Base-by-base conservation (phyloP, 2,888 invertebrate species). In the Isotomurus palustris region DNA sequence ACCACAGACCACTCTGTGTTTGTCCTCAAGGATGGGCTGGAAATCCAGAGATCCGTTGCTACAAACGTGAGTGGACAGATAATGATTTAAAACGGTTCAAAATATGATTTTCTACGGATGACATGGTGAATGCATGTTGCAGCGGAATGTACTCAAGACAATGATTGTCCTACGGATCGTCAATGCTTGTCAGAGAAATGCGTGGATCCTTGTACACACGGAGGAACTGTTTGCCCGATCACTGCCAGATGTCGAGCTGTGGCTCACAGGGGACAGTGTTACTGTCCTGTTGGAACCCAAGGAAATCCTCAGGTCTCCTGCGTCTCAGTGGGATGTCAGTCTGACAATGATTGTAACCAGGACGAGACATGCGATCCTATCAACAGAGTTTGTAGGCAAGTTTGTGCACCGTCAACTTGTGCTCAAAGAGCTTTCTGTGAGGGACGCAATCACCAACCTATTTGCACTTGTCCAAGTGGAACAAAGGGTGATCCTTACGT, bases 11-110 rank as follows among this genome's bases (percentile, higher is more conserved):
- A 3, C 83, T 84, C 21, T 93, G 93, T 75, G 82, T 82, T 72
- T 93, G 93, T 74, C 88, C 88, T 19, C 82, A 85, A 48, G 88
- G 87, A 64, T 90, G 88, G 78, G 89, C 88, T 51, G 93, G 93
- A 61, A 88, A 92, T 76, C 91, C 93, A 29, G 85, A 91, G 75
- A 77, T 84, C 22, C 82, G 84, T 64, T 93, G 93, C 73, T 90
- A 87, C 74, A 88, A 85, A 81, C 89, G 91, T 91, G 80, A 84
- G 84, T 70, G 27, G 17, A 19, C 41, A 22, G 14, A 10, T 40
- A 36, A 8, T 44, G 6, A 12, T 12, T 27, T 10, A 45, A 25
- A 1, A 21, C 25, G 5, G 17, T 19, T 54, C 5, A 22, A 22
- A 10, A 40, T 17, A 22, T 22, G 22, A 32, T 21, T 5, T 49